A percentile compares a stretch with the other conserved stretches of the same genome.
Evolutionary conservation across 2,888 invertebrate species (phyloP).

Genomic region (Metellina segmentata): DNA sequence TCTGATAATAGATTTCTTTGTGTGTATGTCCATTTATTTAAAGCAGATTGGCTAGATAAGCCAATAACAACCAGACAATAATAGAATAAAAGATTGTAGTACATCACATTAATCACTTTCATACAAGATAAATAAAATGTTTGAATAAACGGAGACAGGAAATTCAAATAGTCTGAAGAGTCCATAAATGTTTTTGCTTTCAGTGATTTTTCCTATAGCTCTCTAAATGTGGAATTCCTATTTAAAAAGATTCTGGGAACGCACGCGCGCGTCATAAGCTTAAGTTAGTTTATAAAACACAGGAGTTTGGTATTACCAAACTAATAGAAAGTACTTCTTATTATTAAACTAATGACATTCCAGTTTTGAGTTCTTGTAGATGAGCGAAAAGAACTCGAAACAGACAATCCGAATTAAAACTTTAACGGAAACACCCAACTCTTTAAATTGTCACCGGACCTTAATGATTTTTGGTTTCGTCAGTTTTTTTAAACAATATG

Average conservation of each 20-base stretch:
- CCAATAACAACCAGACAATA: too few species aligned
- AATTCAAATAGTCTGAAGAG: neutral
- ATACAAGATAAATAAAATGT: too few species aligned
- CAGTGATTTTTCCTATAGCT: neutral
- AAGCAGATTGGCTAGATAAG: too few species aligned
- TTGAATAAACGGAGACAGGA: too few species aligned
- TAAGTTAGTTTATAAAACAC: neutral
- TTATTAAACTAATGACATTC: constrained; percentile 24
- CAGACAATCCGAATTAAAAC: constrained; percentile 62
- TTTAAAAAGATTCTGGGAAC: neutral
- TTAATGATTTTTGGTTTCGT: constrained; percentile 72
- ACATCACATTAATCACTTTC: too few species aligned
- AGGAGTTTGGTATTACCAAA: neutral
- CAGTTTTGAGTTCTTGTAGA: constrained; percentile 20
- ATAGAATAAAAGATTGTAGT: too few species aligned
- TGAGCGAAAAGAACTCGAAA: constrained; percentile 25
- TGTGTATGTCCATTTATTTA: too few species aligned
- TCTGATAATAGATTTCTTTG: too few species aligned
- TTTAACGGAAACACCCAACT: constrained; percentile 61
- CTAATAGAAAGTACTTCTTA: neutral
- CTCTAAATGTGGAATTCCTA: neutral
- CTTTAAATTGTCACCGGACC: constrained; percentile 63
- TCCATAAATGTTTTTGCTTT: neutral
- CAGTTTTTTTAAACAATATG: constrained; percentile 65
- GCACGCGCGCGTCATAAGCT: neutral